Base-by-base conservation (phyloP, 2,888 invertebrate genomes). In the Maniola hyperantus region DNA sequence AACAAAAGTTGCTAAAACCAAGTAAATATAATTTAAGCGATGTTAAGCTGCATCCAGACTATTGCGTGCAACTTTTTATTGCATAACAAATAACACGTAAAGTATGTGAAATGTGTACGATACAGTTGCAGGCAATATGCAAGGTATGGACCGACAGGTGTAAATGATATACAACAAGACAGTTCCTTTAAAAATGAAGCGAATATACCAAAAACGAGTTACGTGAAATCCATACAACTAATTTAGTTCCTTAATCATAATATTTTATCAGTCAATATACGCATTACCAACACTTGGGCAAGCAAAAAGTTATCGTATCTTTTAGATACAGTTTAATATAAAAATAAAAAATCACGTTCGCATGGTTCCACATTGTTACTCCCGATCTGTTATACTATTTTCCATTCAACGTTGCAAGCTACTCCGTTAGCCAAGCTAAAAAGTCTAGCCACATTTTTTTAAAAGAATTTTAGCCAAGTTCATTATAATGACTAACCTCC, bases 291-390 rank as follows among this genome's bases (percentile, higher is more conserved):
- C 55, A 55, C 6, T 57, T 13, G 39, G 57, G 39, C 39, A 57
- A 57, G 57, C 57, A 42, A 20, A 55, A 39, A 57, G 39, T 42
- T 57, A 33, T 18, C 36, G 64, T 67, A 67, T 67, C 67, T 61
- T 48, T 46, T 15, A 42, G 58, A 62, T 62, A 65, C 65, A 44
- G 46, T 34, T 48, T 48, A 20, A 61, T 51, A 61, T 34, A 55
- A 53, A 58, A 59, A 59, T 62, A 67, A 60, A 63, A 64, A 46
- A 48, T 62, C 65, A 64, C 58, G 62, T 58, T 62, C 68, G 46
- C 67, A 54, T 68, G 68, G 66, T 53, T 68, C 70, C 68, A 57
- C 39, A 20, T 39, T 55, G 20, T 63, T 26, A 44, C 44, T 26
- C 11, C n/a, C 48, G 53, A 18, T 8, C 57, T 39, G 20, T 57